A percentile compares a stretch with the other conserved stretches of the same genome.
Evolutionary conservation across 2,797 vertebrate species (phyloP).

Genomic region (Channa striata): DNA sequence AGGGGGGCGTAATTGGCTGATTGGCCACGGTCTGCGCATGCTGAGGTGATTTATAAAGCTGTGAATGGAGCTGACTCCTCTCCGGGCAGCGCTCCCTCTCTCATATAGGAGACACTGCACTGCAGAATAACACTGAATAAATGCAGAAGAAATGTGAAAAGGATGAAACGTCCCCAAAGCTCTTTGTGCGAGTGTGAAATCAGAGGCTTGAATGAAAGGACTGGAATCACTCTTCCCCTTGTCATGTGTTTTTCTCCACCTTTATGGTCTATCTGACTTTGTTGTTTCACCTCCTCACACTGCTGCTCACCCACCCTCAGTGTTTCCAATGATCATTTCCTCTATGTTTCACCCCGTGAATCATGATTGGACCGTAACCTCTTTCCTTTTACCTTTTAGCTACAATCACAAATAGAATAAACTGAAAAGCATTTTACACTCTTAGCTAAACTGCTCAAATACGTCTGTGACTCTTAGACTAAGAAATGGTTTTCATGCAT

Average conservation of each 20-base stretch:
- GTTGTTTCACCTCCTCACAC: slow-evolving; percentile 78
- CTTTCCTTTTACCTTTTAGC: slow-evolving; percentile 28
- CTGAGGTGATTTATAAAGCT: slow-evolving; percentile 98
- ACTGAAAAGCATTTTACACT: not conserved
- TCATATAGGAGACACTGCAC: slow-evolving; percentile 73
- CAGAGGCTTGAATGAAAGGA: slow-evolving; percentile 85
- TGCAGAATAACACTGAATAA: slow-evolving; percentile 83
- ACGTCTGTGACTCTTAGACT: not conserved
- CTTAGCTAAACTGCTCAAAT: not conserved
- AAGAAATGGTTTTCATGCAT: not conserved
- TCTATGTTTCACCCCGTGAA: slow-evolving; percentile 49
- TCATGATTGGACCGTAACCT: slow-evolving; percentile 21
- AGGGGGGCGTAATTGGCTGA: slow-evolving; percentile 99
- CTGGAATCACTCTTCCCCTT: slow-evolving; percentile 81
- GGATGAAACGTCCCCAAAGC: slow-evolving; percentile 97
- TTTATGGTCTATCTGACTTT: slow-evolving; percentile 81
- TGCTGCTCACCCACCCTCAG: slow-evolving; percentile 50
- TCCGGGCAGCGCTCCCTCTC: slow-evolving; percentile 88
- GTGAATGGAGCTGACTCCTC: slow-evolving; percentile 93
- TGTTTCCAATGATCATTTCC: slow-evolving; percentile 46
- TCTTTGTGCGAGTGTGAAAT: slow-evolving; percentile 99
- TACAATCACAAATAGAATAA: not conserved
- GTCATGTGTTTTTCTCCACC: slow-evolving; percentile 86
- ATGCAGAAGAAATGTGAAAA: slow-evolving; percentile 95
- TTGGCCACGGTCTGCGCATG: slow-evolving; percentile 94